A percentile compares a stretch with the other conserved stretches of the same genome.
Conservation (phyloP, 1,140 invertebrate species). For the Orchestia grillus region DNA sequence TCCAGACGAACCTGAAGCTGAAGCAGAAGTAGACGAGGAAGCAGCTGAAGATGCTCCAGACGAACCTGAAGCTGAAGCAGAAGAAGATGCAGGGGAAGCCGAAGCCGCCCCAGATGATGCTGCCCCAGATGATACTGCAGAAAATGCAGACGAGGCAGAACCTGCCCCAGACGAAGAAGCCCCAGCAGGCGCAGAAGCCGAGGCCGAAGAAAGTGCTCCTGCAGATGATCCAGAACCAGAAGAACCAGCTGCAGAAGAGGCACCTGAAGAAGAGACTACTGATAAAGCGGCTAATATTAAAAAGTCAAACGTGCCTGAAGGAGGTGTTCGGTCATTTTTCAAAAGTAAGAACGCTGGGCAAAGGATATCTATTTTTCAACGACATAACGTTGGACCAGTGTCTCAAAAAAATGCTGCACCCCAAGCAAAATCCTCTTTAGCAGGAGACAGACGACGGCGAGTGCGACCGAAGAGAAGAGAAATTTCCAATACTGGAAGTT, state of each 20-base stretch:
- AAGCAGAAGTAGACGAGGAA: not conserved
- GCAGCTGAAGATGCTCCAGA: not conserved
- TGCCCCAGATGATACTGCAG: not conserved
- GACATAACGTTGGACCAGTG: slow-evolving; percentile 55
- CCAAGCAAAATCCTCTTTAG: not conserved
- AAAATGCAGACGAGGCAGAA: not conserved
- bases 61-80: not conserved
- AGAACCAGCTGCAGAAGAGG: not conserved
- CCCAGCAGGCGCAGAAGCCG: not conserved
- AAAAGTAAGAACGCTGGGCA: slow-evolving; percentile 34
- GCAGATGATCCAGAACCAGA: not conserved
- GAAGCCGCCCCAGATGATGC: not conserved
- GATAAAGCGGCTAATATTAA: not conserved
- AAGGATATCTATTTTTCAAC: slow-evolving; percentile 59
- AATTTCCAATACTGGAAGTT: not conserved
- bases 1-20: not conserved
- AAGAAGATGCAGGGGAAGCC: not conserved
- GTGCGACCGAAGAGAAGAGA: not conserved
- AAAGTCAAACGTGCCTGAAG: not conserved
- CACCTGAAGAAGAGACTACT: not conserved
- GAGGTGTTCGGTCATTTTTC: slow-evolving; percentile 13
- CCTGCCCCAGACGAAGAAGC: not conserved
- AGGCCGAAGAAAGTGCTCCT: not conserved
- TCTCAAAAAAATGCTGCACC: slow-evolving; percentile 50
- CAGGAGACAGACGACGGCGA: slow-evolving; percentile 18